Percentiles rank a stretch among this genome's conserved stretches.
These are phyloP conservation scores for Paragorgia papillata DNA, from an alignment of 92 coral and sea anemone genomes.

Conservation along the genomic window DNA sequence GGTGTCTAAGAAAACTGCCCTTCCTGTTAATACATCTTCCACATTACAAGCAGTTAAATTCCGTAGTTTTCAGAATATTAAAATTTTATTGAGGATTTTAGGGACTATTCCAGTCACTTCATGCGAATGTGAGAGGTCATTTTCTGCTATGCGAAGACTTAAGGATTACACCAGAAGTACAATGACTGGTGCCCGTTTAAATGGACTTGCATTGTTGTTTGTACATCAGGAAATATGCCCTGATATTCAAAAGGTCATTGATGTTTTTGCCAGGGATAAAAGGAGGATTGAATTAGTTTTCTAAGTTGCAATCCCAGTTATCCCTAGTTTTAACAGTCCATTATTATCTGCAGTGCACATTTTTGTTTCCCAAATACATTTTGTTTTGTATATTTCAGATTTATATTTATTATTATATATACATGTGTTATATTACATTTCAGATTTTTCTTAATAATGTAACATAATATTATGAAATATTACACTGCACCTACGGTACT, in stretches of 20 bases:
- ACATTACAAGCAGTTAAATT: neutral
- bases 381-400: no score
- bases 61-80: neutral
- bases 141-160: neutral
- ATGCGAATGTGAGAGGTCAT: slow-evolving; percentile 5
- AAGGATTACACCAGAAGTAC: neutral
- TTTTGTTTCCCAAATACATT: no score
- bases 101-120: slow-evolving; percentile 3
- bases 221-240: neutral
- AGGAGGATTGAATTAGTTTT: slow-evolving; percentile 1
- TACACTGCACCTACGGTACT: no score
- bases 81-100: neutral
- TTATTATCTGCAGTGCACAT: no score
- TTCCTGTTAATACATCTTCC: neutral
- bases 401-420: no score
- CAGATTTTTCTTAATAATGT: no score
- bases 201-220: neutral
- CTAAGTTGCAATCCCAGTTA: no score
- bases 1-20: neutral
- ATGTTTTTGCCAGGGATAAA: neutral
- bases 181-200: neutral
- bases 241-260: neutral
- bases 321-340: no score
- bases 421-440: no score
- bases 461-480: no score